These are phyloP conservation scores for Acrossocheilus fasciatus DNA, from an alignment of 2,797 vertebrate genomes.

Conservation along the genomic window DNA sequence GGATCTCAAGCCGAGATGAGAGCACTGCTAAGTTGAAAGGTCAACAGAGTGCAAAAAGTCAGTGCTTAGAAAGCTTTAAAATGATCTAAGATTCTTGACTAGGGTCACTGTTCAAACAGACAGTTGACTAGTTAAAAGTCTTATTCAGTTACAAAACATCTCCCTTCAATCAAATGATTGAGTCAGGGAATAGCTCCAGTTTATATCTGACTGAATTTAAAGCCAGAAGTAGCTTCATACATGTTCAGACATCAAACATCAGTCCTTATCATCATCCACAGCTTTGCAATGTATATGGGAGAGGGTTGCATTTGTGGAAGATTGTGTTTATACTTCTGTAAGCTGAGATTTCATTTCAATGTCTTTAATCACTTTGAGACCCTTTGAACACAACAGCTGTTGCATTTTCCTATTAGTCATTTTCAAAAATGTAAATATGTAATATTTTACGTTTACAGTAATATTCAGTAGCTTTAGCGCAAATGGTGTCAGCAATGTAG, in stretches of 20 bases:
- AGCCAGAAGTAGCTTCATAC: background rate
- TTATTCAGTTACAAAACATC: slow-evolving; percentile 33
- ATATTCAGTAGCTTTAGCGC: background rate
- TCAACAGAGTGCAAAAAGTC: slow-evolving; percentile 64
- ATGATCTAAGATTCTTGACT: slow-evolving; percentile 43
- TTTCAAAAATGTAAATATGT: background rate
- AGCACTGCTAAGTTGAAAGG: slow-evolving; percentile 60
- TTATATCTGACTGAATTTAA: background rate
- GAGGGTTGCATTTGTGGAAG: slow-evolving; percentile 57
- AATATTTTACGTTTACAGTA: background rate
- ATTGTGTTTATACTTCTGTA: slow-evolving; percentile 63
- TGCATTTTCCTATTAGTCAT: background rate
- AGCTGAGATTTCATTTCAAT: slow-evolving; percentile 64
- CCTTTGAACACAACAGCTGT: background rate
- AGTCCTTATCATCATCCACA: slow-evolving; percentile 37
- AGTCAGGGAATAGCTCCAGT: background rate
- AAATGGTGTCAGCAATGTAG: background rate
- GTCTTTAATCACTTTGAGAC: slow-evolving; percentile 44
- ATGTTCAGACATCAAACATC: background rate
- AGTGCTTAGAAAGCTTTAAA: slow-evolving; percentile 59
- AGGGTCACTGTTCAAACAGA: slow-evolving; percentile 23
- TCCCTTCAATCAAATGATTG: background rate
- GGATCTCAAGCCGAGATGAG: slow-evolving; percentile 24
- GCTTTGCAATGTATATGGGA: slow-evolving; percentile 51
- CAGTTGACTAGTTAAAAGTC: slow-evolving; percentile 4